A percentile compares a stretch with the other conserved stretches of the same genome.
phyloP scores from a whole-genome alignment of 2,113 vertebrate species.

The Indri indri region DNA sequence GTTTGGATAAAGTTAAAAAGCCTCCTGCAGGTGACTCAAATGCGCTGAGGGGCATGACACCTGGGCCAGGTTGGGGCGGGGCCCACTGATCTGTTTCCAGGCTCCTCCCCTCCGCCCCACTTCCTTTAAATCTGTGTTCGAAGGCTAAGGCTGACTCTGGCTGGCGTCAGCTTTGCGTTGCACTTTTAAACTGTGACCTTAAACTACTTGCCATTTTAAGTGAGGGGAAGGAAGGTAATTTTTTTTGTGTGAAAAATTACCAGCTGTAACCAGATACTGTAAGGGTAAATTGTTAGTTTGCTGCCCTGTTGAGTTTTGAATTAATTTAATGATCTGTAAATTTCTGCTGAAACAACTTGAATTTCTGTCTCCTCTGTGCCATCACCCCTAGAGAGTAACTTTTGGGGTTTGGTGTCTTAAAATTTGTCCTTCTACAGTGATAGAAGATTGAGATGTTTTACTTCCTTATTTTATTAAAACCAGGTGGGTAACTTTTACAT shows the following conservation, averaged over 20 bases:
- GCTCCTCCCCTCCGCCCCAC: background rate
- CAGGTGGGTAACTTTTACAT: background rate
- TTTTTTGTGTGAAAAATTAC: conserved; percentile 32
- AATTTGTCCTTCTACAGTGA: background rate
- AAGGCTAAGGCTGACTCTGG: background rate
- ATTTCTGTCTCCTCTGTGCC: background rate
- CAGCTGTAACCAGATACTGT: background rate
- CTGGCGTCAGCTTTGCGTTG: background rate
- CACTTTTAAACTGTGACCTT: background rate
- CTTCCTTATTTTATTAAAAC: background rate
- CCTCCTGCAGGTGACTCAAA: background rate
- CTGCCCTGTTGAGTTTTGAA: background rate
- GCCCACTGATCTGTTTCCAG: background rate
- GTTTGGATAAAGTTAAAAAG: background rate
- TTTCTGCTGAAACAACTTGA: conserved; percentile 15
- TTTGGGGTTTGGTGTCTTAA: background rate
- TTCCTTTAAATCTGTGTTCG: background rate
- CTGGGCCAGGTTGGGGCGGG: background rate
- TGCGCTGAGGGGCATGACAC: background rate
- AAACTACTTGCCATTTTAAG: background rate
- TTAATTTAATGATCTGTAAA: conserved; percentile 52
- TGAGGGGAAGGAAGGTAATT: background rate
- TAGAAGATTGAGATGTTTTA: background rate
- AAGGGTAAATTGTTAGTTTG: background rate
- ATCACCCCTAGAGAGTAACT: background rate